Conservation (phyloP, 2,888 invertebrate genomes). For the Lutraria lutraria region DNA sequence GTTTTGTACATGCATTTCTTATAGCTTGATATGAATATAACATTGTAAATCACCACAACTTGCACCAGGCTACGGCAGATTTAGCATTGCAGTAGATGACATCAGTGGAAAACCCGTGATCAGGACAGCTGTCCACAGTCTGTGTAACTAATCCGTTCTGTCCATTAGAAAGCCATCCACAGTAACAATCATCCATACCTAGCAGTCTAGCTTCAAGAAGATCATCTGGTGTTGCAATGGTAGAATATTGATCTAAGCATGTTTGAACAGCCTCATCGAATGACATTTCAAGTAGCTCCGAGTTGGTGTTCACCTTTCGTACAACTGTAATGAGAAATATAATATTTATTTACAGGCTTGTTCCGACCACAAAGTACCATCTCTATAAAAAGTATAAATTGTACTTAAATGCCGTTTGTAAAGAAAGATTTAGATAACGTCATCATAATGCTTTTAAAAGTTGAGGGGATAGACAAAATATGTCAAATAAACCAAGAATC, state of each 20-base stretch:
- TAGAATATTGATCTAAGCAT: background rate
- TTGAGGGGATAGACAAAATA: too few relatives aligned
- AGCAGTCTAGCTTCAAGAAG: background rate
- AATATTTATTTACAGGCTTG: too few relatives aligned
- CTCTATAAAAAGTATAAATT: too few relatives aligned
- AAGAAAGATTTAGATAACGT: too few relatives aligned
- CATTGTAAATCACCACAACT: background rate
- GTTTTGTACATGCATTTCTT: too few relatives aligned
- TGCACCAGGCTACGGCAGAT: slow-evolving; percentile 1
- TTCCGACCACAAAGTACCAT: too few relatives aligned
- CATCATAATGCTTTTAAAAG: too few relatives aligned
- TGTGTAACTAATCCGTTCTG: background rate
- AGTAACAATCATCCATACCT: background rate
- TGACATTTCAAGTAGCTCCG: background rate
- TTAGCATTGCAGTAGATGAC: background rate
- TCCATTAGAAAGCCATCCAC: slow-evolving; percentile 19
- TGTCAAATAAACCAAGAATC: too few relatives aligned
- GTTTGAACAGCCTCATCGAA: background rate
- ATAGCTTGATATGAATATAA: background rate
- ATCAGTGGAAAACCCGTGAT: background rate
- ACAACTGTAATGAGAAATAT: slow-evolving; percentile 19
- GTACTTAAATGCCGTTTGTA: too few relatives aligned
- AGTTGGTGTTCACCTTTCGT: background rate
- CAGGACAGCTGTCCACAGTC: background rate
- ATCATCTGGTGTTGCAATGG: background rate